Evolutionary conservation across 2,888 invertebrate genomes (phyloP).

Genomic region (Cerceris ruficornis): DNA sequence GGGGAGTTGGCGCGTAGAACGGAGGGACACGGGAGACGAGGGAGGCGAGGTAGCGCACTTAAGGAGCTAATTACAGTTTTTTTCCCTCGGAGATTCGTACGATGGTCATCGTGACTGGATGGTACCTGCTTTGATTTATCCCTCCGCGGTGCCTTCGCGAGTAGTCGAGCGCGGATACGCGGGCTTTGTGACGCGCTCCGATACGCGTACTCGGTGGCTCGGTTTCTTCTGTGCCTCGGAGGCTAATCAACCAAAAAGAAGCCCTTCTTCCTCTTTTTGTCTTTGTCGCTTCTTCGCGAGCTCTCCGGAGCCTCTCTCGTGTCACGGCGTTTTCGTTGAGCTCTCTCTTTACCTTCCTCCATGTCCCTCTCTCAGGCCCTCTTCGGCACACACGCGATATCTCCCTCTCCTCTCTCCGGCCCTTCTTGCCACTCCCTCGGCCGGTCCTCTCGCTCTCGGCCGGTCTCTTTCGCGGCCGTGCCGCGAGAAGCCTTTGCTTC

Average conservation of each 20-base stretch:
- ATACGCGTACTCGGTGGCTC: constrained; percentile 34
- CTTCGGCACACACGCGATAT: too few species aligned
- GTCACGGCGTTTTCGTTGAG: constrained; percentile 40
- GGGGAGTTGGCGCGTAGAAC: not conserved
- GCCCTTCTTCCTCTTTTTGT: constrained; percentile 45
- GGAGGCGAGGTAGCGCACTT: constrained; percentile 13
- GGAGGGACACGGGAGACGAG: not conserved
- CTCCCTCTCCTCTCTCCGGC: constrained; percentile 3
- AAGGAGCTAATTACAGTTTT: constrained; percentile 72
- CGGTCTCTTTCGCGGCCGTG: constrained; percentile 52
- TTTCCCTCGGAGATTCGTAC: constrained; percentile 59
- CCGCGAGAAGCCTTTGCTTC: constrained; percentile 62
- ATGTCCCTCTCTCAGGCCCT: too few species aligned
- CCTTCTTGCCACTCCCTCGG: not conserved
- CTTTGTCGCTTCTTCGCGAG: constrained; percentile 43
- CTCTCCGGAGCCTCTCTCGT: constrained; percentile 3
- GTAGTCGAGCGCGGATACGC: constrained; percentile 14
- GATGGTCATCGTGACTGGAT: constrained; percentile 74
- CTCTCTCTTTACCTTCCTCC: not conserved
- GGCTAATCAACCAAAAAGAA: constrained; percentile 76
- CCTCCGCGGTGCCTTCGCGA: constrained; percentile 35
- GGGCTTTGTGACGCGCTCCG: constrained; percentile 62
- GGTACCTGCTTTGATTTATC: constrained; percentile 72
- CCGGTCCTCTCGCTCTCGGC: constrained; percentile 30
- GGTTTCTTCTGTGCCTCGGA: constrained; percentile 42